Evolutionary conservation across 2,797 vertebrate species (phyloP).

Genomic region (Anguilla megastoma): DNA sequence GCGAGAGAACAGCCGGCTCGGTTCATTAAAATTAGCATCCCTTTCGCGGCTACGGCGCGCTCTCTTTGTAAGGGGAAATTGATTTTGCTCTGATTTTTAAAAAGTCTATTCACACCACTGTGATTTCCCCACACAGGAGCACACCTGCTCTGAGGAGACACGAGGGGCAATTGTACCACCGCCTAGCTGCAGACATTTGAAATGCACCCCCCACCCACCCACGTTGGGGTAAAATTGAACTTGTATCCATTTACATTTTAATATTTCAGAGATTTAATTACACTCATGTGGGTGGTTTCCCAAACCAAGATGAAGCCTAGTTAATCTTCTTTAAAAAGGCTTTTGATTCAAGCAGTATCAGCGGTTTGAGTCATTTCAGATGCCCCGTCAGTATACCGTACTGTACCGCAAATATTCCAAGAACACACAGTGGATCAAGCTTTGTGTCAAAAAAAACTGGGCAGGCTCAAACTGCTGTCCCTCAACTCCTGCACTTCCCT

Average conservation of each 20-base stretch:
- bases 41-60: not conserved
- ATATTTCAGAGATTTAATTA: not conserved
- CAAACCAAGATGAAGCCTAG: not conserved
- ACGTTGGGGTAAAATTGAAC: not conserved
- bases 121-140: not conserved
- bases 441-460: not conserved
- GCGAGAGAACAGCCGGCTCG: not conserved
- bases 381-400: not conserved
- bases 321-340: not conserved
- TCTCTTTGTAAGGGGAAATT: not conserved
- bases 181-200: not conserved
- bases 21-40: not conserved
- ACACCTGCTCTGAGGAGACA: not conserved
- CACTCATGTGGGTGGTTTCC: not conserved
- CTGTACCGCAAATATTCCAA: not conserved
- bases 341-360: not conserved
- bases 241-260: not conserved
- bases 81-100: not conserved
- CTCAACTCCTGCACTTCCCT: not conserved
- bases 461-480: not conserved
- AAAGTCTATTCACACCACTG: not conserved
- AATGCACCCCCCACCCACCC: not conserved
- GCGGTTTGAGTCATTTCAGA: not conserved
- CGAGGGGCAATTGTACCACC: not conserved
- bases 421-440: not conserved